Percentiles rank a stretch among this genome's conserved stretches.
Conservation (phyloP, 2,888 invertebrate species). For the Drosophila pseudotalamancana region DNA sequence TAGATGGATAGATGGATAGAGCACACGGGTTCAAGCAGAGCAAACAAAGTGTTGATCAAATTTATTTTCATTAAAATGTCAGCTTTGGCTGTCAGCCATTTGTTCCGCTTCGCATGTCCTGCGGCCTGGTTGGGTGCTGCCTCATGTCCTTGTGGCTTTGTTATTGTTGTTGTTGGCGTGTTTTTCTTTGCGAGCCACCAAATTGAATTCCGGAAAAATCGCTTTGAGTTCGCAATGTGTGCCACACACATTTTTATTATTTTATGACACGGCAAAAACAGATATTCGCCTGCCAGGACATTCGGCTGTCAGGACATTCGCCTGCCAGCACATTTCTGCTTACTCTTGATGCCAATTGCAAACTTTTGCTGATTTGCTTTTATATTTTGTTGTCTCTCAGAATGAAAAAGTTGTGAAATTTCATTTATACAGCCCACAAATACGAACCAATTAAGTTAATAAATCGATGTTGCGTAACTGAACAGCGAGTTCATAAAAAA, state of each 20-base stretch:
- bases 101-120: not conserved
- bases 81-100: conserved; percentile 42
- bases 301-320: no score
- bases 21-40: conserved; percentile 23
- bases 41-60: conserved; percentile 68
- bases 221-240: conserved; percentile 59
- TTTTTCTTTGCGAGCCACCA: conserved; percentile 30
- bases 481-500: no score
- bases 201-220: conserved; percentile 72
- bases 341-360: conserved; percentile 17
- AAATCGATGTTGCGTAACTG: no score
- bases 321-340: not conserved
- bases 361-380: conserved; percentile 24
- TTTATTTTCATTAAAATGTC: conserved; percentile 71
- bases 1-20: no score
- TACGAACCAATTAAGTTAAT: conserved; percentile 3
- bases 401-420: conserved; percentile 55
- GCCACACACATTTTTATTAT: conserved; percentile 69
- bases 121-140: conserved; percentile 32
- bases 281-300: conserved; percentile 27
- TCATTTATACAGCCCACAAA: no score
- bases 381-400: conserved; percentile 17
- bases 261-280: conserved; percentile 60
- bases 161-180: conserved; percentile 5
- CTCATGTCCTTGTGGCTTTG: conserved; percentile 55